Evolutionary conservation across 2,113 vertebrate genomes (phyloP).

Genomic region (Vulpes vulpes): DNA sequence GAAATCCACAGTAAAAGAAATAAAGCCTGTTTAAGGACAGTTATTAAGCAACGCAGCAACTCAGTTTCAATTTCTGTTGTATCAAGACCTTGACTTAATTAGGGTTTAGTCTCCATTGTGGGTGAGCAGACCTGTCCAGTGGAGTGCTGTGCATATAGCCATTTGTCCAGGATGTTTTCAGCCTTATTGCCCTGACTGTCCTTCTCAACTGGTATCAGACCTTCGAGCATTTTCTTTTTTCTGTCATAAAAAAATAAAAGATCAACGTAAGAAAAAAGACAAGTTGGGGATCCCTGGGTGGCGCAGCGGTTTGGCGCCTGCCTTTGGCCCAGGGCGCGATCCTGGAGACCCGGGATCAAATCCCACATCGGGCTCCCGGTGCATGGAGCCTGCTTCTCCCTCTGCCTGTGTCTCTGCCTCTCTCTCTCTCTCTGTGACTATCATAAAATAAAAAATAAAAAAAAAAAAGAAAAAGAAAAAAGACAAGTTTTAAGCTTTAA

Average conservation of each 20-base stretch:
- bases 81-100: slow-evolving; percentile 48
- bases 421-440: no score
- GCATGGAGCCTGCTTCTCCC: no score
- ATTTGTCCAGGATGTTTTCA: not conserved
- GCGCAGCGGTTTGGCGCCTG: no score
- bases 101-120: not conserved
- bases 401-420: no score
- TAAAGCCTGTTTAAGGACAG: slow-evolving; percentile 11
- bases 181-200: not conserved
- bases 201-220: not conserved
- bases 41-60: not conserved
- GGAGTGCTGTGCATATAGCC: not conserved
- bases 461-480: slow-evolving; percentile 19
- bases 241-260: slow-evolving; percentile 46
- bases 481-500: slow-evolving; percentile 33
- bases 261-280: slow-evolving; percentile 18
- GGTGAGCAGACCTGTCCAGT: not conserved
- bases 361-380: no score
- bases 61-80: slow-evolving; percentile 30
- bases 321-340: no score
- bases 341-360: no score
- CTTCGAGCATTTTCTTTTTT: slow-evolving; percentile 26
- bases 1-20: not conserved
- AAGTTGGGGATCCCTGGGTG: not conserved
- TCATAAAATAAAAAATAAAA: not conserved